Base-by-base conservation (phyloP, 2,797 vertebrate genomes). In the Distichodus sexfasciatus region DNA sequence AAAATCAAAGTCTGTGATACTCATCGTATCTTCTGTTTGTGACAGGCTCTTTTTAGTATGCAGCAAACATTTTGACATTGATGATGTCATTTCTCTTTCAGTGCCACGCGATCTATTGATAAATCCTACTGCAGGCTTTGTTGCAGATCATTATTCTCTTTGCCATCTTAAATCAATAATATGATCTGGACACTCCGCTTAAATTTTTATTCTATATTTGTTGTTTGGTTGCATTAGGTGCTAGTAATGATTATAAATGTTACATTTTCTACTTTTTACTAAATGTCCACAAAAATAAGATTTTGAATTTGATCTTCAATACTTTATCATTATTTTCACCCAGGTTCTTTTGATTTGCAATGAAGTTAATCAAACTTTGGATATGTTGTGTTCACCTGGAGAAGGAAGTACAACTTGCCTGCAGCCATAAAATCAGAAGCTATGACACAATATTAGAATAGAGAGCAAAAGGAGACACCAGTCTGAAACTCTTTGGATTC, bases 281-380 rank as follows among this genome's bases (percentile, higher is more conserved):
- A n/a, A n/a, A n/a, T n/a, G n/a, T n/a, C n/a, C n/a, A n/a, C n/a
- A n/a, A n/a, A n/a, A n/a, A n/a, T n/a, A n/a, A n/a, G n/a, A n/a
- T n/a, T n/a, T n/a, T n/a, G n/a, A n/a, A n/a, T n/a, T n/a, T n/a
- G n/a, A n/a, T n/a, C n/a, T n/a, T n/a, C n/a, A n/a, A n/a, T n/a
- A 28, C 29, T n/a, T 1, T 21, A 17, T 1, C 5, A 51, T 6
- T 21, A 2, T 38, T 15, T 35, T 53, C 19, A 38, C 7, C 72
- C 23, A 84, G 85, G 70, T 65, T 28, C 0, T n/a, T n/a, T 59
- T 68, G 2, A 48, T 72, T 54, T 67, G 70, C 76, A 59, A 10
- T 1, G 5, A 76, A 12, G 83, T 87, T 8, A 2, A 77, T 46
- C 84, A 87, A 58, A 35, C 84, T 38, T 12, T 76, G 15, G 61